A percentile compares a stretch with the other conserved stretches of the same genome.
Evolutionary conservation across 35 echinoderm and acorn worm genomes (phyloP).

Genomic region (Nesometra sesokonis): DNA sequence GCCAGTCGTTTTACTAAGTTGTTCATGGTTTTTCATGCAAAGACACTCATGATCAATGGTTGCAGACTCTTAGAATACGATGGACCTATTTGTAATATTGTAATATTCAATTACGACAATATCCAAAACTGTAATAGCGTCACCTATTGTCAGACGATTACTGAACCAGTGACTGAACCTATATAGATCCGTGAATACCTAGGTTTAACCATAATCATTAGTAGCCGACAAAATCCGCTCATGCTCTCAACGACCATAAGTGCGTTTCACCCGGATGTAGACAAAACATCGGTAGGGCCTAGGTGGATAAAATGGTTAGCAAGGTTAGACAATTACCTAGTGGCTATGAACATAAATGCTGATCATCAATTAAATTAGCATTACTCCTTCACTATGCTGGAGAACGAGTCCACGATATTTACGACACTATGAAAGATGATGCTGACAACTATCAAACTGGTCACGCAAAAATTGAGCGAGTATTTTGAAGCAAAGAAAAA

Average conservation of each 20-base stretch:
- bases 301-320: neutral
- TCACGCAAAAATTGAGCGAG: conserved; percentile 20
- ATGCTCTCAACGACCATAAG: neutral
- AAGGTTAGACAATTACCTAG: neutral
- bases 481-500: conserved; percentile 32
- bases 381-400: conserved; percentile 54
- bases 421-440: conserved; percentile 24
- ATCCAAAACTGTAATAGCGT: neutral
- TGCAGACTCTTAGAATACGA: no score
- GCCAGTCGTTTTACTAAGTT: no score
- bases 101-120: no score
- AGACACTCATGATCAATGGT: no score
- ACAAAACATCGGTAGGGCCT: neutral
- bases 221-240: neutral
- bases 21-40: no score
- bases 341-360: conserved; percentile 25
- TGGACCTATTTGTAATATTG: no score
- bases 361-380: conserved; percentile 31
- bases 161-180: no score
- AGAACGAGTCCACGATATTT: conserved; percentile 29
- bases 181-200: neutral
- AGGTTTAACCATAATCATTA: neutral
- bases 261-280: neutral
- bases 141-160: neutral
- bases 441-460: conserved; percentile 26